Base-by-base conservation (phyloP, 2,888 invertebrate genomes). In the Heliconius ismenius region DNA sequence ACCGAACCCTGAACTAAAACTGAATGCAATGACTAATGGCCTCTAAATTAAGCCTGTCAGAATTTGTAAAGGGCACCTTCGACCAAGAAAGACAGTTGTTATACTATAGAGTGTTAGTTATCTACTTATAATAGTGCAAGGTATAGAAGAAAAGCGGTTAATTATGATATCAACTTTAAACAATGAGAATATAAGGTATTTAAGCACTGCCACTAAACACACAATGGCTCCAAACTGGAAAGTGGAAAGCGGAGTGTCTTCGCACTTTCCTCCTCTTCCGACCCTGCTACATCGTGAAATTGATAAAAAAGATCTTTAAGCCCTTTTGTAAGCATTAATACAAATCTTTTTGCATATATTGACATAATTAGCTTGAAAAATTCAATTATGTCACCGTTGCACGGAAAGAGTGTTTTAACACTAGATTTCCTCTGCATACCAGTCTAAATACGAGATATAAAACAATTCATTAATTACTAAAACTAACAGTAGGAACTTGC, bases 1-100 rank as follows among this genome's bases (percentile, higher is more conserved):
- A 81, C 75, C 65, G 54, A 64, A 68, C 54, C 64, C 78, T 70
- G 58, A 76, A 76, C 77, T 76, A 78, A 32, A 75, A 76, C 76
- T 77, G 78, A 77, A 80, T 83, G 80, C 83, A 84, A 83, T 82
- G 83, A 82, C 74, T 79, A 81, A 83, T 83, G 73, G 81, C 81
- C 82, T 80, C 75, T 76, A 79, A 82, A 83, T 83, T 81, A 81
- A 80, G 77, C 80, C 80, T 75, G 68, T 75, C 75, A 70, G 70
- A 63, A 63, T 63, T 60, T 62, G 43, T 54, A 68, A 63, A 49
- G 49, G 69, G 75, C 49, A 75, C 70, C 63, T 75, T 70, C 63
- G 75, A 15, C 63, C 28, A 60, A 21, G 24, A 60, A 74, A 63
- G 60, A 43, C 60, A 43, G 36, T 62, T 15, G 60, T 60, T n/a